Conservation (phyloP, 1,140 invertebrate species). For the Tetramorium simillimum region DNA sequence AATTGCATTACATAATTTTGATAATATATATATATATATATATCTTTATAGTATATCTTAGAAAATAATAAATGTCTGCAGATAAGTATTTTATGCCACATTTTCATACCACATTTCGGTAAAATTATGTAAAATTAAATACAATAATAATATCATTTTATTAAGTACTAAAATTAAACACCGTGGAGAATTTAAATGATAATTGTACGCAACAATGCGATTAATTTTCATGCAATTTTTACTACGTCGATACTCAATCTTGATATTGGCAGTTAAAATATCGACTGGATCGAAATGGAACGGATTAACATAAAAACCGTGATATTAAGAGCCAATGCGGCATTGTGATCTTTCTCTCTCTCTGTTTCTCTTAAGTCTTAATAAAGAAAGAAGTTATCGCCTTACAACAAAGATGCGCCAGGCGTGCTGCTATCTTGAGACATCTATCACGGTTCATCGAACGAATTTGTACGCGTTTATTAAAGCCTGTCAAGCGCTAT, state of each 20-base stretch:
- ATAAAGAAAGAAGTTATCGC: neutral
- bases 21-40: too few species aligned
- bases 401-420: neutral
- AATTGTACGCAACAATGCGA: neutral
- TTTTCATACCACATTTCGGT: too few species aligned
- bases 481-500: conserved; percentile 18
- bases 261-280: neutral
- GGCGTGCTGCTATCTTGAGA: neutral
- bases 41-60: neutral
- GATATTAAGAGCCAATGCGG: neutral
- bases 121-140: neutral
- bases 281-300: neutral
- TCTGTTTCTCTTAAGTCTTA: neutral
- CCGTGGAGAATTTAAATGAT: neutral
- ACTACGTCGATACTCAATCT: neutral
- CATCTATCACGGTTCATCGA: neutral
- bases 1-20: neutral
- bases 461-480: conserved; percentile 14
- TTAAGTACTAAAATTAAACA: neutral
- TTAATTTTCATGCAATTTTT: neutral
- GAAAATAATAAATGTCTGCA: neutral
- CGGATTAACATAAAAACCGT: neutral
- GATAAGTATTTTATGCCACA: neutral
- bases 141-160: neutral
- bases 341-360: neutral